A percentile compares a stretch with the other conserved stretches of the same genome.
phyloP scores from a whole-genome alignment of 2,113 vertebrate species.

The Poecilia latipinna region DNA sequence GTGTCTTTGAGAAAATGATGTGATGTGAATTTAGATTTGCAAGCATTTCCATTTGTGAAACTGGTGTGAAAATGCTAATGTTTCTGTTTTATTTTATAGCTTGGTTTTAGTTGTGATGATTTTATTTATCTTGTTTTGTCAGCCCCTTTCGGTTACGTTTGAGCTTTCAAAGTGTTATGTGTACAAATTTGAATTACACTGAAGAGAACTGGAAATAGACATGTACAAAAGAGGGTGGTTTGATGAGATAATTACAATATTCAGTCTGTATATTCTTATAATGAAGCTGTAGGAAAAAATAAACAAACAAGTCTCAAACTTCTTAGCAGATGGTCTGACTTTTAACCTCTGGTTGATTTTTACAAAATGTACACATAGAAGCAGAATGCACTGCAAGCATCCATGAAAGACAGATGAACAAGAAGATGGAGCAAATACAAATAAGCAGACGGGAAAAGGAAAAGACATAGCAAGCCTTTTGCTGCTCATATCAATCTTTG shows the following conservation, averaged over 20 bases:
- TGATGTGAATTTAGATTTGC: not conserved
- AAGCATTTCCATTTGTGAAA: not conserved
- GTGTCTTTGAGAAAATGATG: not conserved
- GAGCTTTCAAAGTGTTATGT: no score
- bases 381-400: not conserved
- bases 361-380: not conserved
- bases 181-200: no score
- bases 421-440: not conserved
- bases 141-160: no score
- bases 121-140: not conserved
- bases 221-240: conserved; percentile 41
- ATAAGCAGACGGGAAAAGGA: not conserved
- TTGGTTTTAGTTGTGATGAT: not conserved
- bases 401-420: not conserved
- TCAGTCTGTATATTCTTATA: not conserved
- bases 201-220: not conserved
- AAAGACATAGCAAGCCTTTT: not conserved
- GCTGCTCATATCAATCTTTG: not conserved
- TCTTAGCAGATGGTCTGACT: not conserved
- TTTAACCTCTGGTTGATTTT: conserved; percentile 8
- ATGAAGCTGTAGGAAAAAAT: not conserved
- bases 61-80: conserved; percentile 13
- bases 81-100: not conserved
- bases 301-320: not conserved
- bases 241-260: conserved; percentile 43